Conservation (phyloP, 2,797 vertebrate genomes). For the Schizopygopsis pylzovi region DNA sequence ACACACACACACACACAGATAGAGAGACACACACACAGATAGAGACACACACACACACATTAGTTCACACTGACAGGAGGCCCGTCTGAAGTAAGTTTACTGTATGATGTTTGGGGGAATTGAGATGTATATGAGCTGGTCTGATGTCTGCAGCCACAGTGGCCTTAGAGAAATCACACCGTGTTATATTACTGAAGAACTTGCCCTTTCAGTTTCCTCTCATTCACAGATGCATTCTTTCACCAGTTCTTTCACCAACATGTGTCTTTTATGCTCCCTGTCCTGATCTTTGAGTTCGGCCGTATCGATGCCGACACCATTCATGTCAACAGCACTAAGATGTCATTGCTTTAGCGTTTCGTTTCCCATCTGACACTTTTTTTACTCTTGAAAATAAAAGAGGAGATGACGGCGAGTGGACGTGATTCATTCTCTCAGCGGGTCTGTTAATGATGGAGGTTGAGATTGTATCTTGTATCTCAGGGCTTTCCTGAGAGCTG, state of each 20-base stretch:
- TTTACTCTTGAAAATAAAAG: constrained; percentile 42
- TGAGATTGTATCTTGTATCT: neutral
- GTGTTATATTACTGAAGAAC: constrained; percentile 40
- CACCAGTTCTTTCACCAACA: constrained; percentile 54
- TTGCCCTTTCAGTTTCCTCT: constrained; percentile 19
- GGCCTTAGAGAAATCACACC: constrained; percentile 67
- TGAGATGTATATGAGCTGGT: constrained; percentile 22
- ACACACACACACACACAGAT: neutral
- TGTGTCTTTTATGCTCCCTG: constrained; percentile 21
- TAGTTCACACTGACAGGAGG: neutral
- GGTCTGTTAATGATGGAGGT: neutral
- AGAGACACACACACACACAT: neutral
- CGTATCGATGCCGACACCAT: neutral
- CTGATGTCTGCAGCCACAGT: constrained; percentile 65
- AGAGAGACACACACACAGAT: neutral
- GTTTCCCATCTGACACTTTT: constrained; percentile 16
- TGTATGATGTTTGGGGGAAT: neutral
- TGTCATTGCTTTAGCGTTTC: neutral
- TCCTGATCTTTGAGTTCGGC: neutral
- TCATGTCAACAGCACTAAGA: neutral
- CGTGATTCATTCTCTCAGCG: neutral
- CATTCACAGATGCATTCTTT: constrained; percentile 31
- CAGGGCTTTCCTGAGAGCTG: neutral
- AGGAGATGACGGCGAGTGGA: neutral
- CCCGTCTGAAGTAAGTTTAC: neutral